Percentiles rank a stretch among this genome's conserved stretches.
These are phyloP conservation scores for Tribolium madens DNA, from an alignment of 1,140 invertebrate species.

Conservation along the genomic window DNA sequence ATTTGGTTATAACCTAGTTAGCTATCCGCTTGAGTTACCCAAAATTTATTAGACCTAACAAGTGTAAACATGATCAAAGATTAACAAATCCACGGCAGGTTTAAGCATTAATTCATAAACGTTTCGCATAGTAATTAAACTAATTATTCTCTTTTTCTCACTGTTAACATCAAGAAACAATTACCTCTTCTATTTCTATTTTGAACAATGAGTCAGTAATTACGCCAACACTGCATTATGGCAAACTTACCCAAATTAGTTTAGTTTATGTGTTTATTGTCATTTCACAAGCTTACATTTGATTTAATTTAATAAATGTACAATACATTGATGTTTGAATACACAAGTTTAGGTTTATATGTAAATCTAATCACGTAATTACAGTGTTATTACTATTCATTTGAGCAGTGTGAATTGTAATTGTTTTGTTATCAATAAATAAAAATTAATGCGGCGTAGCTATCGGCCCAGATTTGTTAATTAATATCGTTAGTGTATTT, in stretches of 20 bases:
- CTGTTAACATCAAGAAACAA: not conserved
- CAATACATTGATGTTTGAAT: slow-evolving; percentile 5
- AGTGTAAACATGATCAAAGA: not conserved
- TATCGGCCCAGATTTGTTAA: not conserved
- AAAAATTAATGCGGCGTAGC: not conserved
- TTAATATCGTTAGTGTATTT: not conserved
- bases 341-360: slow-evolving; percentile 14
- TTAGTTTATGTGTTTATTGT: slow-evolving; percentile 3
- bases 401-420: slow-evolving; percentile 22
- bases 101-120: not conserved
- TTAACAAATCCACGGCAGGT: not conserved
- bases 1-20: not conserved
- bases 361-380: slow-evolving; percentile 30
- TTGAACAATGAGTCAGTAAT: not conserved
- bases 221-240: not conserved
- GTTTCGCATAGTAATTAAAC: not conserved
- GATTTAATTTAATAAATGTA: slow-evolving; percentile 28
- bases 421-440: slow-evolving; percentile 7
- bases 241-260: slow-evolving; percentile 1
- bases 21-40: not conserved
- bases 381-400: slow-evolving; percentile 23
- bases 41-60: not conserved
- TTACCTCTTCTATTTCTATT: not conserved
- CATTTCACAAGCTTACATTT: slow-evolving; percentile 7
- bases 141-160: not conserved